These are phyloP conservation scores for Prunella fulvescens DNA, from an alignment of 2,113 vertebrate genomes.

Conservation along the genomic window DNA sequence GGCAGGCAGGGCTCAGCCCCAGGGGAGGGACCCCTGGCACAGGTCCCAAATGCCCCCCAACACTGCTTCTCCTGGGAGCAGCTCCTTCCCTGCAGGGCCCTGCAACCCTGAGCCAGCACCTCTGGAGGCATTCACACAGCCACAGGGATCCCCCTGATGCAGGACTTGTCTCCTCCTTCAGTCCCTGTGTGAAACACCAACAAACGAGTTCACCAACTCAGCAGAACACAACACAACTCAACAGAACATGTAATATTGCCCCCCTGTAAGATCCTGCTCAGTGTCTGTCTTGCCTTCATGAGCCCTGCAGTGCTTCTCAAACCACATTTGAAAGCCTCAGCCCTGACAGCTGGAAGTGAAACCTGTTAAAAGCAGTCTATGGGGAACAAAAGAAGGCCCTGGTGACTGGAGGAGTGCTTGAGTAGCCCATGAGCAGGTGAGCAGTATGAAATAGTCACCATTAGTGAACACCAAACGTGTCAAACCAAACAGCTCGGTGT, in stretches of 20 bases:
- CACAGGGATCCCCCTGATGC: not conserved
- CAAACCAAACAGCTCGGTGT: rapidly evolving
- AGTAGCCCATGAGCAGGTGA: not conserved
- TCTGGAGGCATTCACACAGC: not conserved
- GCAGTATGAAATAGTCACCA: not conserved
- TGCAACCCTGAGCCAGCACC: not conserved
- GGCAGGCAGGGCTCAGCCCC: not conserved
- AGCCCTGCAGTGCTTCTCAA: not conserved
- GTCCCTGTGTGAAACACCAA: not conserved
- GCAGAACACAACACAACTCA: not conserved
- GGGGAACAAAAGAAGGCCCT: not conserved
- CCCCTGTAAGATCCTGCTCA: not conserved
- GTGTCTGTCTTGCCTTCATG: rapidly evolving
- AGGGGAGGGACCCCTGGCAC: not conserved
- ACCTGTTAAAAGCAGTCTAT: not conserved
- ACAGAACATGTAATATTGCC: rapidly evolving
- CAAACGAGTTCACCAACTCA: not conserved
- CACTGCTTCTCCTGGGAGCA: not conserved
- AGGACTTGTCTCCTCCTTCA: not conserved
- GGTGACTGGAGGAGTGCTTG: not conserved
- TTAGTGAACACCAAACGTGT: not conserved
- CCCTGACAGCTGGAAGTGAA: not conserved
- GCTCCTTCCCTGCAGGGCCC: not conserved
- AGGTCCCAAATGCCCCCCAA: not conserved
- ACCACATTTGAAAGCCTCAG: not conserved